phyloP scores from a whole-genome alignment of 2,888 invertebrate genomes.

The Conops quadrifasciatus region DNA sequence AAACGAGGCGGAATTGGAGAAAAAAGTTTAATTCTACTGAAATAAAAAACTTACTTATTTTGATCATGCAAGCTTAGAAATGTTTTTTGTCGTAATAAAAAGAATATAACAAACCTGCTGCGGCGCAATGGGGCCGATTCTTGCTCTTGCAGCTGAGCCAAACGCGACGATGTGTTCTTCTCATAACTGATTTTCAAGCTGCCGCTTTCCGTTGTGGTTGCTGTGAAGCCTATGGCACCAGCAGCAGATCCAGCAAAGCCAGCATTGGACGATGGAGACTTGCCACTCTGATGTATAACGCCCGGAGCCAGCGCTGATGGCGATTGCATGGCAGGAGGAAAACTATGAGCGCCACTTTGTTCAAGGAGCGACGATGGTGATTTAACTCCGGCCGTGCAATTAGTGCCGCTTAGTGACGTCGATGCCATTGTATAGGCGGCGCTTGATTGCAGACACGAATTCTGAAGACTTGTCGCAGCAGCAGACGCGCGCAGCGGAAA shows the following conservation, averaged over 20 bases:
- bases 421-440: background rate
- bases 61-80: slow-evolving; percentile 14
- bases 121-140: slow-evolving; percentile 68
- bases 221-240: slow-evolving; percentile 62
- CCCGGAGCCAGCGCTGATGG: slow-evolving; percentile 45
- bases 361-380: slow-evolving; percentile 46
- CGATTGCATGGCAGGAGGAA: slow-evolving; percentile 31
- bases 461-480: slow-evolving; percentile 43
- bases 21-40: background rate
- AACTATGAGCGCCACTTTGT: slow-evolving; percentile 37
- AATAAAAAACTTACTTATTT: background rate
- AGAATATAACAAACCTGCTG: slow-evolving; percentile 66
- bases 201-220: slow-evolving; percentile 66
- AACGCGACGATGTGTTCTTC: slow-evolving; percentile 66
- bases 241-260: slow-evolving; percentile 37
- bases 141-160: slow-evolving; percentile 65
- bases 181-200: slow-evolving; percentile 69
- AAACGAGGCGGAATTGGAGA: background rate
- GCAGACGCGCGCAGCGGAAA: slow-evolving; percentile 46
- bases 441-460: slow-evolving; percentile 17
- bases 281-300: slow-evolving; percentile 58
- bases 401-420: slow-evolving; percentile 13
- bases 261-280: slow-evolving; percentile 55
- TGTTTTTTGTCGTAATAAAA: background rate
- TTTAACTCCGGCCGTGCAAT: slow-evolving; percentile 37